A percentile compares a stretch with the other conserved stretches of the same genome.
Conservation (phyloP, 2,113 vertebrate genomes). For the Ranitomeya imitator region DNA sequence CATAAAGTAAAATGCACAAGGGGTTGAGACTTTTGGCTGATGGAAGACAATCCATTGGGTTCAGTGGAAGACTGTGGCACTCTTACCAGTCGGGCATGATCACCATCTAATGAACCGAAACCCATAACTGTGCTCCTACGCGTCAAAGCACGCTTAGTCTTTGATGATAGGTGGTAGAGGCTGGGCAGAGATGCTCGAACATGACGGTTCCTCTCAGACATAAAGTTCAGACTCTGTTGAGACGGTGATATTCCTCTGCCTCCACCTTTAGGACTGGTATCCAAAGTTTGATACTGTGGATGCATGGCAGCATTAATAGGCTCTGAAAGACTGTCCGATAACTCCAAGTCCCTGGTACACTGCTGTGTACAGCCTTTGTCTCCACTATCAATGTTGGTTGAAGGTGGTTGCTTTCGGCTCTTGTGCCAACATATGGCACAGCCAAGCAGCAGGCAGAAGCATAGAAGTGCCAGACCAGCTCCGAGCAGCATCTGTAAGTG, state of each 20-base stretch:
- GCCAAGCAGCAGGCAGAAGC: conserved; percentile 75
- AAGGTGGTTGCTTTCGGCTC: conserved; percentile 52
- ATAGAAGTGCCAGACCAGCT: conserved; percentile 73
- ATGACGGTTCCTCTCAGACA: conserved; percentile 63
- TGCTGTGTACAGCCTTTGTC: conserved; percentile 61
- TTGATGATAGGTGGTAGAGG: conserved; percentile 68
- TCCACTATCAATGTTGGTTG: fast-evolving
- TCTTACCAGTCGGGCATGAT: conserved; percentile 51
- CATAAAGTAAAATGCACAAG: conserved; percentile 71
- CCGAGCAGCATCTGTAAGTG: conserved; percentile 74
- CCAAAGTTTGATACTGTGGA: conserved; percentile 68
- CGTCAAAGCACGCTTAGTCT: conserved; percentile 61
- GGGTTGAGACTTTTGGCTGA: conserved; percentile 60
- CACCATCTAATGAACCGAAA: conserved; percentile 45
- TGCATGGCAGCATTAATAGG: conserved; percentile 65
- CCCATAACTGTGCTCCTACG: conserved; percentile 63
- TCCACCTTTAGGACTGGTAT: conserved; percentile 64
- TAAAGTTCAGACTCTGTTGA: conserved; percentile 46
- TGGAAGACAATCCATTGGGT: conserved; percentile 61
- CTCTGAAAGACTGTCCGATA: conserved; percentile 60
- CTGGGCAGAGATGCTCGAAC: conserved; percentile 64
- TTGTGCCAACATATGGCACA: conserved; percentile 74
- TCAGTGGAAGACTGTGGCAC: conserved; percentile 41
- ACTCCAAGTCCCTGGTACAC: conserved; percentile 59
- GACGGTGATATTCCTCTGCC: conserved; percentile 19